phyloP scores from a whole-genome alignment of 2,113 vertebrate species.

The Tetrax tetrax region DNA sequence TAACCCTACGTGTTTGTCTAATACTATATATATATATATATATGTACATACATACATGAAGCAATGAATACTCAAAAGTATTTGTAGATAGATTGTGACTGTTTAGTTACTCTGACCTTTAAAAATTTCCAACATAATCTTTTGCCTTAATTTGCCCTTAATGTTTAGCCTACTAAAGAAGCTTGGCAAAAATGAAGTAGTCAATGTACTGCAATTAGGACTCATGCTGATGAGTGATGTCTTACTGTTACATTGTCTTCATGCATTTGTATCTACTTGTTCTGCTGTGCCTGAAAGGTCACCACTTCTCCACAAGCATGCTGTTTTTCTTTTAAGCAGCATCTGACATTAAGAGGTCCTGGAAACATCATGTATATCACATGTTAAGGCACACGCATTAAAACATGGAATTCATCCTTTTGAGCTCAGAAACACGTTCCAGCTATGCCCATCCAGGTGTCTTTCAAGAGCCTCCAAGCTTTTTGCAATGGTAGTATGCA shows the following conservation, averaged over 20 bases:
- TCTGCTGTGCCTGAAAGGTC: not conserved
- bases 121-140: not conserved
- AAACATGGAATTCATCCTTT: not conserved
- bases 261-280: not conserved
- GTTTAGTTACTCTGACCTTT: not conserved
- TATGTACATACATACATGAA: not conserved
- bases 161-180: not conserved
- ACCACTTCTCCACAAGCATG: not conserved
- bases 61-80: not conserved
- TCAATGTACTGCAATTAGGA: not conserved
- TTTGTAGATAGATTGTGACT: not conserved
- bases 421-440: not conserved
- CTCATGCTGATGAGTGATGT: not conserved
- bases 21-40: not conserved
- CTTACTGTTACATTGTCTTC: not conserved
- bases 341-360: not conserved
- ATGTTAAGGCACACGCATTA: not conserved
- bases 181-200: not conserved
- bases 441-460: not conserved
- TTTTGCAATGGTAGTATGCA: not conserved
- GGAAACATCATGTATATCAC: not conserved
- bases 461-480: not conserved
- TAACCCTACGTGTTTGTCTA: not conserved
- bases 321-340: not conserved
- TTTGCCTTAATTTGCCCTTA: not conserved